These are phyloP conservation scores for Hycleus phaleratus DNA, from an alignment of 1,140 invertebrate genomes.

Conservation along the genomic window DNA sequence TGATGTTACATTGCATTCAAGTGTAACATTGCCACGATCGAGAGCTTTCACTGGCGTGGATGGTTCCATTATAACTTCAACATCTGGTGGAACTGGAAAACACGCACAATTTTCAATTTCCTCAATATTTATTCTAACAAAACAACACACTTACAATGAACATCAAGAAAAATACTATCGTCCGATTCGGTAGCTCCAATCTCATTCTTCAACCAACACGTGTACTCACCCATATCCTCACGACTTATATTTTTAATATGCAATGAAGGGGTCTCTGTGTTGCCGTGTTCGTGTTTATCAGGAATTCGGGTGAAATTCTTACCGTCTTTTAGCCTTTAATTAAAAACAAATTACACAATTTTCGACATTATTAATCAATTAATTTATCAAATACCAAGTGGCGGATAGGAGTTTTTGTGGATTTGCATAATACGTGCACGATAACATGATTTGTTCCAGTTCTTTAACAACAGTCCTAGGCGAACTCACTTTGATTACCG, in stretches of 20 bases:
- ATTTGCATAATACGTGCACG: slow-evolving; percentile 76
- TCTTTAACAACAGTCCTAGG: slow-evolving; percentile 71
- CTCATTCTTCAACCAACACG: slow-evolving; percentile 66
- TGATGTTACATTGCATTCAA: slow-evolving; percentile 66
- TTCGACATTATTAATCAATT: neutral
- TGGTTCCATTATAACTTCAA: slow-evolving; percentile 69
- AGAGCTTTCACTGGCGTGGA: slow-evolving; percentile 66
- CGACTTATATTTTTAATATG: slow-evolving; percentile 68
- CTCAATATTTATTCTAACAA: neutral
- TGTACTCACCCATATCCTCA: slow-evolving; percentile 73
- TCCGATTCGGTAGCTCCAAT: slow-evolving; percentile 65
- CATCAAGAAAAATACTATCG: slow-evolving; percentile 60
- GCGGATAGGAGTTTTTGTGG: slow-evolving; percentile 65
- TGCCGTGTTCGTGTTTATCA: slow-evolving; percentile 67
- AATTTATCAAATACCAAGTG: slow-evolving; percentile 57
- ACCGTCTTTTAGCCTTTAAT: slow-evolving; percentile 63
- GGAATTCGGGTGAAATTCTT: slow-evolving; percentile 56
- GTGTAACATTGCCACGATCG: slow-evolving; percentile 71
- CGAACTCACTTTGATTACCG: slow-evolving; percentile 64
- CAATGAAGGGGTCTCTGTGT: slow-evolving; percentile 60
- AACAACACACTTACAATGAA: slow-evolving; percentile 63
- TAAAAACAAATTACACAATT: neutral
- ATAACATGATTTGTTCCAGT: slow-evolving; percentile 50
- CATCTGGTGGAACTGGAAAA: slow-evolving; percentile 62
- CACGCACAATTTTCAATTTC: neutral